These are phyloP conservation scores for Dasyurus viverrinus DNA, from an alignment of 2,113 vertebrate genomes.

Conservation along the genomic window DNA sequence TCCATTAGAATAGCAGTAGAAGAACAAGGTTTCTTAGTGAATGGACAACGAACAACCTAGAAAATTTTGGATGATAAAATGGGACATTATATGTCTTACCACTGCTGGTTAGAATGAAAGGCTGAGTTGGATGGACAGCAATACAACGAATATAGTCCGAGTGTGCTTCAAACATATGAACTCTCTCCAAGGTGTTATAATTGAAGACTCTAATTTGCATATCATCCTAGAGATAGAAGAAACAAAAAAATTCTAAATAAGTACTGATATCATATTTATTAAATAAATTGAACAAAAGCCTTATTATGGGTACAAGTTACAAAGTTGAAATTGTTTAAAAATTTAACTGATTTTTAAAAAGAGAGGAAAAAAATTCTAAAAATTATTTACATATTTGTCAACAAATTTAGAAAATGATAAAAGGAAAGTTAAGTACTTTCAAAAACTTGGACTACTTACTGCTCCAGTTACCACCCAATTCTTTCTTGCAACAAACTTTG, in stretches of 20 bases:
- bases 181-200: slow-evolving; percentile 98
- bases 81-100: slow-evolving; percentile 83
- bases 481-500: slow-evolving; percentile 98
- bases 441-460: slow-evolving; percentile 85
- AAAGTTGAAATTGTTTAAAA: slow-evolving; percentile 33
- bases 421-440: background rate
- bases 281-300: slow-evolving; percentile 18
- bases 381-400: slow-evolving; percentile 16
- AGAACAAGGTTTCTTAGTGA: background rate
- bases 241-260: slow-evolving; percentile 23
- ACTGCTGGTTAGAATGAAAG: slow-evolving; percentile 99
- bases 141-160: slow-evolving; percentile 99
- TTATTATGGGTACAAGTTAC: slow-evolving; percentile 18
- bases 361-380: slow-evolving; percentile 31
- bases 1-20: slow-evolving; percentile 28
- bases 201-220: slow-evolving; percentile 99
- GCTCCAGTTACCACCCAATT: slow-evolving; percentile 99
- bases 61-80: background rate
- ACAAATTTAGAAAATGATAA: slow-evolving; percentile 41
- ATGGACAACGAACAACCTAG: slow-evolving; percentile 39
- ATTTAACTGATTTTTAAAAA: background rate
- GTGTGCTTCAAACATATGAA: slow-evolving; percentile 99
- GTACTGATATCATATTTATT: slow-evolving; percentile 18
- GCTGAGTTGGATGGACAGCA: slow-evolving; percentile 97
- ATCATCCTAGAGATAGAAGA: slow-evolving; percentile 89